Percentiles rank a stretch among this genome's conserved stretches.
These are phyloP conservation scores for Agelastica alni DNA, from an alignment of 2,888 invertebrate species.

Conservation along the genomic window DNA sequence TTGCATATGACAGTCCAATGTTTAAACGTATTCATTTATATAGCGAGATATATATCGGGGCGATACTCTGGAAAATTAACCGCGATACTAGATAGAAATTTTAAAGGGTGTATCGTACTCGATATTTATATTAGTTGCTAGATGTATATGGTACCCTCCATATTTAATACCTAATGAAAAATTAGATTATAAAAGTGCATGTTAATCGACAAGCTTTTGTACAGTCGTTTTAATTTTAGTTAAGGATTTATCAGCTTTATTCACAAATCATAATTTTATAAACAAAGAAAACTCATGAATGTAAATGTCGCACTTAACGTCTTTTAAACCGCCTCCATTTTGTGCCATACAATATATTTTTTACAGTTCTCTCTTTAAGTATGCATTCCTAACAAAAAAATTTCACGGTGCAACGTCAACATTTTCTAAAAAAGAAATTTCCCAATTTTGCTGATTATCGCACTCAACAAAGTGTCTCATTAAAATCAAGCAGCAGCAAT, in stretches of 20 bases:
- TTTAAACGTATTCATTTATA: slow-evolving; percentile 49
- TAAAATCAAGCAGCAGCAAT: too few species aligned
- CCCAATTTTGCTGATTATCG: too few species aligned
- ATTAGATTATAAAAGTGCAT: slow-evolving; percentile 56
- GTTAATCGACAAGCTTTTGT: slow-evolving; percentile 57
- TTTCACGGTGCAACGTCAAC: too few species aligned
- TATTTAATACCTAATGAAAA: slow-evolving; percentile 49
- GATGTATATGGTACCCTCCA: slow-evolving; percentile 59
- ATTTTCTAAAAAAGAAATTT: too few species aligned
- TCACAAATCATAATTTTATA: slow-evolving; percentile 30
- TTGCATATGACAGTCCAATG: slow-evolving; percentile 56
- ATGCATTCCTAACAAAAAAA: too few species aligned
- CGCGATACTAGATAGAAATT: slow-evolving; percentile 35
- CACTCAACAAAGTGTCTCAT: too few species aligned
- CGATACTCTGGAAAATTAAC: slow-evolving; percentile 14
- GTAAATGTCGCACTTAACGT: slow-evolving; percentile 1
- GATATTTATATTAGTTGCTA: slow-evolving; percentile 50
- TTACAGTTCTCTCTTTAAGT: too few species aligned
- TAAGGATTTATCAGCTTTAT: slow-evolving; percentile 44
- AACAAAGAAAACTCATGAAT: slow-evolving; percentile 18
- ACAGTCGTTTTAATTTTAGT: slow-evolving; percentile 53
- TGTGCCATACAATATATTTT: slow-evolving; percentile 5
- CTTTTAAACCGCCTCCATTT: slow-evolving; percentile 1
- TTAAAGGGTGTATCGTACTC: slow-evolving; percentile 41
- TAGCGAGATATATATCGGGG: slow-evolving; percentile 24